Evolutionary conservation across 2,888 invertebrate genomes (phyloP), one percentile per base, ranked within the genome.

Genomic region (Rotaria sp.): DNA sequence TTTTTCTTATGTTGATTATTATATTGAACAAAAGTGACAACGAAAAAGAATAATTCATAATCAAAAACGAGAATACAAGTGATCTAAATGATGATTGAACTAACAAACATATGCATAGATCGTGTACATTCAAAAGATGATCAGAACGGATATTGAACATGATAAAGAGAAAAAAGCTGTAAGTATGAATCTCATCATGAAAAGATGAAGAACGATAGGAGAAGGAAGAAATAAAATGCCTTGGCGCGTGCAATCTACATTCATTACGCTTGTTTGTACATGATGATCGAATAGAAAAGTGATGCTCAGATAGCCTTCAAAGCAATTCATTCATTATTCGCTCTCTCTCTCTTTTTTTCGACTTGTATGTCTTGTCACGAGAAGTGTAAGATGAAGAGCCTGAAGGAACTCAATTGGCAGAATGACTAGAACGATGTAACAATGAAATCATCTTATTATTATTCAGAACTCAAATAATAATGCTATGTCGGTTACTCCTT

Each of bases 261-360:
- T 67, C 67, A 67, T 67, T 67, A 67, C 67, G 67, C 67, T 67
- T 67, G 67, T 67, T 35, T 67, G 67, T 67, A 67, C 67, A 67
- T 67, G 67, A 67, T 67, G 67, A 67, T 67, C 67, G 67, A 67
- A 67, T 35, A 67, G 21, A 67, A 30, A 67, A 67, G 67, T 67
- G 15, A 67, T 67, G 67, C 67, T 67, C 21, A 67, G 35, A 67
- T 35, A 67, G 67, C 67, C 67, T 67, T 67, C 67, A 35, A 21
- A 30, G 67, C 67, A 38, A 67, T 67, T 67, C 67, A 67, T 35
- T 67, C 67, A 67, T 67, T 67, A 67, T 35, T 67, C 35, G 67
- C 35, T 30, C 15, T 67, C 67, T 67, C 11, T 57, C 50, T 57
- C 24, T 26, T 50, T 3, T 18, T 4, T 18, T 67, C 35, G 35